Percentiles rank a stretch among this genome's conserved stretches.
Evolutionary conservation across 2,888 invertebrate genomes (phyloP).

Genomic region (Anodontia alba): DNA sequence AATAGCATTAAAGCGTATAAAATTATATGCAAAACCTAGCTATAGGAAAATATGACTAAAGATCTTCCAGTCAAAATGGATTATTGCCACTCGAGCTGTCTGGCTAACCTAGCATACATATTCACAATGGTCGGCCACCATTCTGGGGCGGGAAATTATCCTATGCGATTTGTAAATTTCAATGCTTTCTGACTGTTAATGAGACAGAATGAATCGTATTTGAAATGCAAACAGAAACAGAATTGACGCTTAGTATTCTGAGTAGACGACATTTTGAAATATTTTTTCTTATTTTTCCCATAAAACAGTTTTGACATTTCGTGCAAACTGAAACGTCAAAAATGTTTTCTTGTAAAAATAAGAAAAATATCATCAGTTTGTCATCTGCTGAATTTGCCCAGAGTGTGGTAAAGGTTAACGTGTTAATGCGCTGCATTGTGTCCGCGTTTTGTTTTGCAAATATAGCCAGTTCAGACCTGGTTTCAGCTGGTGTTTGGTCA

Average conservation of each 20-base stretch:
- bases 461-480: constrained; percentile 21
- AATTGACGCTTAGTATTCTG: constrained; percentile 35
- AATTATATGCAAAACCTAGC: constrained; percentile 59
- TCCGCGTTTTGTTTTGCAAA: constrained; percentile 55
- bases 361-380: no score
- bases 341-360: no score
- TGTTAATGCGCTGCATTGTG: constrained; percentile 44
- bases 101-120: constrained; percentile 52
- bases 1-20: constrained; percentile 56
- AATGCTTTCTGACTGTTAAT: constrained; percentile 64
- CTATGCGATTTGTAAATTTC: constrained; percentile 66
- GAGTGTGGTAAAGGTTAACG: no score
- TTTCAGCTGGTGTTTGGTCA: constrained; percentile 23
- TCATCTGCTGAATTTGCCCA: no score
- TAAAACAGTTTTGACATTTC: no score
- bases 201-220: constrained; percentile 63
- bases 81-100: constrained; percentile 45
- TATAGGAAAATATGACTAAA: constrained; percentile 58
- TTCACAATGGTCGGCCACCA: constrained; percentile 47
- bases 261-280: no score
- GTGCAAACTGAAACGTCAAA: no score
- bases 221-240: constrained; percentile 64
- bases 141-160: constrained; percentile 60
- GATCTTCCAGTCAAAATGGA: constrained; percentile 60
- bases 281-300: no score